These are phyloP conservation scores for Tinamus guttatus DNA, from an alignment of 2,113 vertebrate genomes.

Conservation along the genomic window DNA sequence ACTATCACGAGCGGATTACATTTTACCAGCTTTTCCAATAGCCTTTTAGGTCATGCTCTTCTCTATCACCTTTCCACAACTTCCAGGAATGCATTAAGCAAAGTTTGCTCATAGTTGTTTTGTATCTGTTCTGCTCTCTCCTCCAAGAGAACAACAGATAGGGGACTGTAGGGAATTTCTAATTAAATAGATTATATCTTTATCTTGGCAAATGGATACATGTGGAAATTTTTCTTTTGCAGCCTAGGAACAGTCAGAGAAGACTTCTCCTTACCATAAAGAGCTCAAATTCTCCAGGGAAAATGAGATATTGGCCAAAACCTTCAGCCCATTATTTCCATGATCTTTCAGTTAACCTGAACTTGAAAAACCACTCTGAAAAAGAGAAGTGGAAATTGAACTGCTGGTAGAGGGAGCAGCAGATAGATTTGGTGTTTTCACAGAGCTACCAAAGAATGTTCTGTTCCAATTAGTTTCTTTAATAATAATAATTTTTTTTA, in stretches of 20 bases:
- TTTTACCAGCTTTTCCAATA: background rate
- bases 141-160: background rate
- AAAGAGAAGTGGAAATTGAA: background rate
- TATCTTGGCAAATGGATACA: background rate
- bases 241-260: background rate
- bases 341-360: background rate
- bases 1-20: background rate
- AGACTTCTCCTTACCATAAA: background rate
- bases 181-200: background rate
- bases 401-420: background rate
- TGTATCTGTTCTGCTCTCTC: background rate
- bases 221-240: too few species aligned
- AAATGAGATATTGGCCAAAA: background rate
- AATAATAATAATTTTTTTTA: too few species aligned
- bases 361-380: background rate
- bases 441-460: background rate
- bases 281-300: background rate
- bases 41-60: background rate
- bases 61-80: background rate
- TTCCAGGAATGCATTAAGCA: background rate
- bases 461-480: background rate
- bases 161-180: background rate
- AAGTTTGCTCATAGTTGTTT: background rate
- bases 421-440: background rate
- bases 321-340: background rate